Percentiles rank a stretch among this genome's conserved stretches.
Evolutionary conservation across 2,888 invertebrate species (phyloP).

Genomic region (Anorthoa munda): DNA sequence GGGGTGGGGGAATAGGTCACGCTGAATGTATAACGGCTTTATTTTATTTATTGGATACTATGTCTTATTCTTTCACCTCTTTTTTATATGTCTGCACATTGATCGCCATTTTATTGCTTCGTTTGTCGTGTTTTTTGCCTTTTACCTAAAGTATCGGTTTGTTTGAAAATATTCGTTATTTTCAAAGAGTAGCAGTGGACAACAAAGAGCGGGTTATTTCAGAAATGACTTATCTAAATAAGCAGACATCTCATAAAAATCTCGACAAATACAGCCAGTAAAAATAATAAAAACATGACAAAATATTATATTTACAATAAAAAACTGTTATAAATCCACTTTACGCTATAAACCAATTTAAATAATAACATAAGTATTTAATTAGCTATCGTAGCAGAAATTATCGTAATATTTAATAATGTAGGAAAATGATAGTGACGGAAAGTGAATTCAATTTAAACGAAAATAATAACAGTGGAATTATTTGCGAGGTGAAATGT

Average conservation of each 20-base stretch:
- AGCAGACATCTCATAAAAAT: too few relatives aligned
- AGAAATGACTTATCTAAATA: too few relatives aligned
- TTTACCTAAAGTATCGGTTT: neutral
- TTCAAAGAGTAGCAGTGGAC: neutral
- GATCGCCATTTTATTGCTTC: conserved; percentile 25
- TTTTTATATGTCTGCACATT: conserved; percentile 22
- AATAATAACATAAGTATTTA: conserved; percentile 4
- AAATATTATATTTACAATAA: neutral
- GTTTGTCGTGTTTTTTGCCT: neutral
- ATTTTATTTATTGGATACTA: conserved; percentile 51
- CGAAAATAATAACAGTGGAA: conserved; percentile 74
- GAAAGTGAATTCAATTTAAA: conserved; percentile 64
- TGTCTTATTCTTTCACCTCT: conserved; percentile 24
- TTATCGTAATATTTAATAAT: conserved; percentile 5
- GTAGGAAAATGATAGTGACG: conserved; percentile 53
- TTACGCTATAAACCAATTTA: neutral
- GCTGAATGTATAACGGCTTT: conserved; percentile 58
- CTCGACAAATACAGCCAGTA: too few relatives aligned
- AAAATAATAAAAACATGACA: neutral
- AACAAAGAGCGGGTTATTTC: too few relatives aligned
- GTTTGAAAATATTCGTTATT: neutral
- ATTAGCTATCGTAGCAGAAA: neutral
- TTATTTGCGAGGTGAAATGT: conserved; percentile 80
- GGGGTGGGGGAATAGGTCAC: conserved; percentile 60
- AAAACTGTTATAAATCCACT: too few relatives aligned